Evolutionary conservation across 1,140 invertebrate species (phyloP), one percentile per base, ranked within the genome.

Genomic region (Zaprionus capensis): DNA sequence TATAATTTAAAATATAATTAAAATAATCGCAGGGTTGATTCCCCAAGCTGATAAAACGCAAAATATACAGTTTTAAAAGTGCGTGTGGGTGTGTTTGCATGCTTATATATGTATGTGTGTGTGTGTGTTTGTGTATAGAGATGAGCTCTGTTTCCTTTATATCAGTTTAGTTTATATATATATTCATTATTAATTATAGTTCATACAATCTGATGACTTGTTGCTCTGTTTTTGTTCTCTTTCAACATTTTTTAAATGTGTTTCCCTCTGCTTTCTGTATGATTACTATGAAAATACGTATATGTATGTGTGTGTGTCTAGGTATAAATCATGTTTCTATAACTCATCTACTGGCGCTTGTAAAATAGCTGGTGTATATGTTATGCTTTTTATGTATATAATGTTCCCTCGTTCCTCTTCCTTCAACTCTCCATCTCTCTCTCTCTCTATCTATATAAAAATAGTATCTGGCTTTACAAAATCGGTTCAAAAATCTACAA

Each of bases 61-160:
- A 76, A 85, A 76, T 80, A 88, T 83, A 81, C 71, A 81, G 57
- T 57, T 72, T 83, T 80, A 71, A 81, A 87, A 81, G 58, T 88
- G 74, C 88, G 74, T 83, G 80, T 88, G 72, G 83, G 26, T 58
- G 57, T 26, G 20, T 72, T 24, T 72, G 41, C 58, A 59, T 61
- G 38, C 58, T 7, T 77, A 44, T 51, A 3, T 34, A 34, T 66
- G n/a, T 58, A 28, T 73, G 5, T 57, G 34, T 69, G 34, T 61
- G 28, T 41, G 71, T 80, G 68, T 80, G 24, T 70, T n/a, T 22
- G 22, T 22, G 34, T 73, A 67, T 71, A 58, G 24, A 41, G 44
- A 71, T 71, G 73, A 71, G 58, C 73, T 58, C 67, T 31, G 44
- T 26, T 24, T 46, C 61, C 26, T 22, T 61, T 34, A 53, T 68